Percentiles rank a stretch among this genome's conserved stretches.
Conservation (phyloP, 2,797 vertebrate genomes). For the Sciaenops ocellatus region DNA sequence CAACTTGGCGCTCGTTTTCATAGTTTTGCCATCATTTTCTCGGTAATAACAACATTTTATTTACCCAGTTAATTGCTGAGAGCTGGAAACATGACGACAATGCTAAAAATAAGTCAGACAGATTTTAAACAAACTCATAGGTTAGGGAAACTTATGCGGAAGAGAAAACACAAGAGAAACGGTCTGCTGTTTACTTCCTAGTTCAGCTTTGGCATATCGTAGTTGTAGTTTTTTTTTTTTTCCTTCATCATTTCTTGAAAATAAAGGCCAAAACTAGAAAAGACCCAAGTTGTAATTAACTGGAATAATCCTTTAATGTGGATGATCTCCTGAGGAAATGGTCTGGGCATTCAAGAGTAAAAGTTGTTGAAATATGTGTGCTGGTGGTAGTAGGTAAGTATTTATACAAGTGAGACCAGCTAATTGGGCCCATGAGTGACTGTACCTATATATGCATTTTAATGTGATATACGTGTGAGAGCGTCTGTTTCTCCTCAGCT, state of each 20-base stretch:
- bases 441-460: slow-evolving; percentile 45
- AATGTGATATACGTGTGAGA: slow-evolving; percentile 54
- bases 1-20: slow-evolving; percentile 18
- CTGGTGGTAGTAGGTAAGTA: not conserved
- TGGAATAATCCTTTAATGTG: slow-evolving; percentile 14
- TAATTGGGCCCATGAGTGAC: slow-evolving; percentile 45
- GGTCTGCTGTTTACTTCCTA: not conserved
- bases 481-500: slow-evolving; percentile 64
- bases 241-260: not conserved
- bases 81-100: not conserved
- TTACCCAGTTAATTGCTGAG: slow-evolving; percentile 4
- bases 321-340: slow-evolving; percentile 18
- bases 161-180: not conserved
- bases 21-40: slow-evolving; percentile 21
- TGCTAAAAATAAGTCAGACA: slow-evolving; percentile 10
- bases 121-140: slow-evolving; percentile 5
- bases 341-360: slow-evolving; percentile 18
- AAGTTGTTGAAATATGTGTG: not conserved
- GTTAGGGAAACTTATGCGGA: not conserved
- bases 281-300: slow-evolving; percentile 14
- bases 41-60: slow-evolving; percentile 15
- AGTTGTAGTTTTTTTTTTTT: slow-evolving; percentile 1
- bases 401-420: slow-evolving; percentile 33
- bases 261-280: slow-evolving; percentile 5
- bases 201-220: not conserved